These are phyloP conservation scores for Neopelma chrysocephalum DNA, from an alignment of 2,797 vertebrate species.

Conservation along the genomic window DNA sequence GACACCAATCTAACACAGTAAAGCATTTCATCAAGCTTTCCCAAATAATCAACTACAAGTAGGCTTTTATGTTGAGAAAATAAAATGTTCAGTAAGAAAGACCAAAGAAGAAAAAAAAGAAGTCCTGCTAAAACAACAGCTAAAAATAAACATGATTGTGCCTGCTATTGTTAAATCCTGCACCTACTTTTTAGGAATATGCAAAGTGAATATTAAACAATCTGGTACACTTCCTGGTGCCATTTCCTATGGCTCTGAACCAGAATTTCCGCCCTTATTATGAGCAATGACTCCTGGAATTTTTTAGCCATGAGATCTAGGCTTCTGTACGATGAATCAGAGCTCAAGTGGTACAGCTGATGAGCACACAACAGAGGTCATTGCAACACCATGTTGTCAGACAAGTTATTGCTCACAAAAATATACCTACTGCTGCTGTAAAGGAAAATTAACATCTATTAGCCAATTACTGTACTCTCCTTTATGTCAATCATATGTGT, in stretches of 20 bases:
- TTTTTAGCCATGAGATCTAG: neutral
- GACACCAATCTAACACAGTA: neutral
- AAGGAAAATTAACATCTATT: slow-evolving; percentile 13
- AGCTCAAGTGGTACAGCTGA: slow-evolving; percentile 19
- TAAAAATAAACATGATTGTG: neutral
- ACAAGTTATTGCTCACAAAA: slow-evolving; percentile 36
- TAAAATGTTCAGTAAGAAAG: neutral
- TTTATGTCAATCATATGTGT: neutral
- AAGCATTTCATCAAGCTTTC: neutral
- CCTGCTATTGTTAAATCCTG: neutral
- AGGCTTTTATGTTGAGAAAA: neutral
- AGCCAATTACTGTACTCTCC: slow-evolving; percentile 10
- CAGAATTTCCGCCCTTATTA: neutral
- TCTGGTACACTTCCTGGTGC: neutral
- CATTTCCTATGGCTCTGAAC: slow-evolving; percentile 31
- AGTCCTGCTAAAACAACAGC: neutral
- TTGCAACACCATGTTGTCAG: slow-evolving; percentile 41
- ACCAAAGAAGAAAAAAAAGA: neutral
- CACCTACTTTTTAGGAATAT: slow-evolving; percentile 60
- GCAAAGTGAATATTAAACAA: slow-evolving; percentile 25
- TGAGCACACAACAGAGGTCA: slow-evolving; percentile 17
- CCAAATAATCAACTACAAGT: neutral
- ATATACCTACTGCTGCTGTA: neutral
- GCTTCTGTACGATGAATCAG: slow-evolving; percentile 49
- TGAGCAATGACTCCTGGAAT: slow-evolving; percentile 8